These are phyloP conservation scores for Aurelia aurita complex sp. Pacific DNA, from an alignment of 30 jellyfish, hydroid and myxozoan species.

Conservation along the genomic window DNA sequence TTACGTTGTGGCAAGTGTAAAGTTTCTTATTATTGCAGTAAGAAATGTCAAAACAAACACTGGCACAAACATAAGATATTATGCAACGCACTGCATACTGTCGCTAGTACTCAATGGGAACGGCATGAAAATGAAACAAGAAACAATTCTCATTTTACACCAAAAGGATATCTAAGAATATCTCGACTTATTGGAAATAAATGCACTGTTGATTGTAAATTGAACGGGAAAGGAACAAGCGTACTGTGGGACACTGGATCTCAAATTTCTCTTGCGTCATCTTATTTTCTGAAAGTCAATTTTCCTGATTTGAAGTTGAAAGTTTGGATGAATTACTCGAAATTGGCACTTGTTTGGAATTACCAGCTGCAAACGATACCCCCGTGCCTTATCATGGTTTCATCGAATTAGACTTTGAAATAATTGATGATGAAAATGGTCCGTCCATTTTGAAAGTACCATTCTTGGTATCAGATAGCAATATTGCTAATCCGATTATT, in stretches of 20 bases:
- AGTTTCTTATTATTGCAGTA: too few species aligned
- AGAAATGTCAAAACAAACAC: too few species aligned
- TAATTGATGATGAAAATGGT: conserved; percentile 15
- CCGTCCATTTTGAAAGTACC: conserved; percentile 31
- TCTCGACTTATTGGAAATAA: conserved; percentile 26
- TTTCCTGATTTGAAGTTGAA: conserved; percentile 10
- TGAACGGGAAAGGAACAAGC: conserved; percentile 9
- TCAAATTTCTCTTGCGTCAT: conserved; percentile 25
- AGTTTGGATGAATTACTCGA: conserved; percentile 3
- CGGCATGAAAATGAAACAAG: too few species aligned
- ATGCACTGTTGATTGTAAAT: conserved; percentile 33
- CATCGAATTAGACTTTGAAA: conserved; percentile 17
- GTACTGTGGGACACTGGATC: conserved; percentile 48
- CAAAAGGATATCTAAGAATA: not conserved
- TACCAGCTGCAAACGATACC: conserved; percentile 42
- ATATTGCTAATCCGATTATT: conserved; percentile 38
- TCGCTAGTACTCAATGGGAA: too few species aligned
- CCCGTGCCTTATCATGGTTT: conserved; percentile 44
- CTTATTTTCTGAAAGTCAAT: not conserved
- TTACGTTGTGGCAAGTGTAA: not conserved
- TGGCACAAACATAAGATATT: too few species aligned
- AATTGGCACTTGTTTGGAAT: conserved; percentile 22
- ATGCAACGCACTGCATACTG: too few species aligned
- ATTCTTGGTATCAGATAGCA: conserved; percentile 28
- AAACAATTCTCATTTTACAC: too few species aligned